Evolutionary conservation across 2,113 vertebrate species (phyloP).

Genomic region (Sander lucioperca): DNA sequence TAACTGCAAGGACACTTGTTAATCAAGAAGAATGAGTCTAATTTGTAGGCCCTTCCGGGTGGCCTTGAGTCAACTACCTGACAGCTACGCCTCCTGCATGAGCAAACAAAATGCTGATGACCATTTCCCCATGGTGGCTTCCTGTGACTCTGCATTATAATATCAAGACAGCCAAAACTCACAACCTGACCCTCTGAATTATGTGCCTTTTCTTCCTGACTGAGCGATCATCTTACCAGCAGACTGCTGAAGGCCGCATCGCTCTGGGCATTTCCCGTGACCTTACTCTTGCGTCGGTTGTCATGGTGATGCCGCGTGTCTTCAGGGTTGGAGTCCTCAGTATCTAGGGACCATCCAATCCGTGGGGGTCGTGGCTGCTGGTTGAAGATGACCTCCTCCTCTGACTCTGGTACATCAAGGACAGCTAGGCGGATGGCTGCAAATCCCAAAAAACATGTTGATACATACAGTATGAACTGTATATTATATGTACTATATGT

Average conservation of each 20-base stretch:
- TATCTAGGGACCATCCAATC: constrained; percentile 64
- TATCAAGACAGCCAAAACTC: constrained; percentile 6
- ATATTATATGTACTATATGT: neutral
- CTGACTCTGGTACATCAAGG: constrained; percentile 70
- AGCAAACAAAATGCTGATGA: constrained; percentile 47
- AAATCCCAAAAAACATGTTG: constrained; percentile 20
- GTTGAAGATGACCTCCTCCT: constrained; percentile 77
- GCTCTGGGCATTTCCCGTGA: constrained; percentile 48
- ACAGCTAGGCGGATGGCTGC: constrained; percentile 79
- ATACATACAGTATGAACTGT: neutral
- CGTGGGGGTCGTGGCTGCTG: constrained; percentile 39
- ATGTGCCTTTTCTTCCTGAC: constrained; percentile 1
- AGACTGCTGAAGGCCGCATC: constrained; percentile 83
- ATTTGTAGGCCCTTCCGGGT: neutral
- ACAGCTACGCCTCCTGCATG: constrained; percentile 48
- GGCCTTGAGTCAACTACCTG: constrained; percentile 10
- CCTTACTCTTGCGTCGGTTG: constrained; percentile 54
- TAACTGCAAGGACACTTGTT: constrained; percentile 11
- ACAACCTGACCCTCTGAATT: neutral
- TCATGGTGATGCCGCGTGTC: constrained; percentile 24
- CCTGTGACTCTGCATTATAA: constrained; percentile 8
- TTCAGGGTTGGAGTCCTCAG: constrained; percentile 35
- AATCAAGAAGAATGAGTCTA: constrained; percentile 12
- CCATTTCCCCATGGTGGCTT: constrained; percentile 28
- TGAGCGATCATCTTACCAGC: constrained; percentile 69